Evolutionary conservation across 2,797 vertebrate species (phyloP), one percentile per base, ranked within the genome.

Genomic region (Danionella dracula): DNA sequence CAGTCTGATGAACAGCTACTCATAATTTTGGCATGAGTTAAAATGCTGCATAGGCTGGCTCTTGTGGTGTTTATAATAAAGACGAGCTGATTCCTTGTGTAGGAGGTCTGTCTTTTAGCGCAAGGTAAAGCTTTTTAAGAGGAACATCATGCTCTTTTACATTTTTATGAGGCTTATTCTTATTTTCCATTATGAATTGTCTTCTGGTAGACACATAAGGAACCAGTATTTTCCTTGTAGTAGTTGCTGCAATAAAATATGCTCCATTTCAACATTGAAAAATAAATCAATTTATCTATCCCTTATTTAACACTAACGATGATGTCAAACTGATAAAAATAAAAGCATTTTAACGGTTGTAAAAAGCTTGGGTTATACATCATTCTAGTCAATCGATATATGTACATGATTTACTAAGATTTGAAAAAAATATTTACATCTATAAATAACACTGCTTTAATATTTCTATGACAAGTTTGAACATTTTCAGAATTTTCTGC

Each of bases 121-220:
- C 40, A 58, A 58, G 55, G 55, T 44, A 58, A 58, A 31, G 40
- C 55, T 42, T 58, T 58, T 44, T 40, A 58, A 58, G 55, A 19
- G 40, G 40, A 58, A 58, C 38, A 19, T 42, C 27, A 32, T 44
- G 31, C 42, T 44, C 55, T 58, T 42, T 44, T 32, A 27, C 27
- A 46, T 48, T 60, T 60, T 21, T 46, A 46, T 37, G 9, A 48
- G 31, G 44, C 42, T 60, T 60, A 27, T 27, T 27, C 23, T 27
- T 27, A 3, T 35, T 60, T 48, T 48, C 37, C 16, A 27, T 21
- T 34, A 76, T 50, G 62, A 69, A 63, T 64, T 78, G 74, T 73
- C 76, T 76, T 75, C 75, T 79, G 51, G 81, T 76, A 54, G 13
- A 15, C 1, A 4, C 13, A 70, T 72, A 57, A 29, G 54, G 74